Evolutionary conservation across 2,797 vertebrate species (phyloP).

Genomic region (Manis crassicaudata): DNA sequence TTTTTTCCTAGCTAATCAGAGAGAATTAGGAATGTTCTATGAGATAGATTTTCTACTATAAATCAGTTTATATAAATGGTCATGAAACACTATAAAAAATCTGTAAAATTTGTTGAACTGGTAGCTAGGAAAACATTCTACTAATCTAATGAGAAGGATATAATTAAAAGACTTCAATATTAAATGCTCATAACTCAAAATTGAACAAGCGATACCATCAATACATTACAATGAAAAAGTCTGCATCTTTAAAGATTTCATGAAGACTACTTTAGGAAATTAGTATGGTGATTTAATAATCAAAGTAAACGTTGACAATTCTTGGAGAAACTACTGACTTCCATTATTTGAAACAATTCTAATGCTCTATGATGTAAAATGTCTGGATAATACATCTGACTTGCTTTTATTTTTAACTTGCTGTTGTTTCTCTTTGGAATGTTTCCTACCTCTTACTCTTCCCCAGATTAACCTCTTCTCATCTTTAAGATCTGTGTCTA

Average conservation of each 20-base stretch:
- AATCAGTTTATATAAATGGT: constrained; percentile 25
- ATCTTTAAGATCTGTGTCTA: neutral
- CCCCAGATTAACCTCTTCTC: neutral
- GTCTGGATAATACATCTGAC: constrained; percentile 5
- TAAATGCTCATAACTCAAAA: constrained; percentile 1
- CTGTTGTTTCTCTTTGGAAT: neutral
- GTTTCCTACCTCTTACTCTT: neutral
- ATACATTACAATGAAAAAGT: neutral
- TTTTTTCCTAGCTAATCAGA: neutral
- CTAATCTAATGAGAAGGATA: neutral
- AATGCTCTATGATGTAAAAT: neutral
- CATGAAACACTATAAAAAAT: neutral
- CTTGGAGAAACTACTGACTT: constrained; percentile 27
- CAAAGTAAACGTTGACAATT: neutral
- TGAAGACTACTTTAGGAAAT: constrained; percentile 16
- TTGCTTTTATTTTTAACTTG: neutral
- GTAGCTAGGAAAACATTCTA: neutral
- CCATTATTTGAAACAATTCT: neutral
- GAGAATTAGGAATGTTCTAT: constrained; percentile 20
- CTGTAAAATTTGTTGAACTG: neutral
- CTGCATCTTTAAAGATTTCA: constrained; percentile 6
- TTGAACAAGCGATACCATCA: neutral
- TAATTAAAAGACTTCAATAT: constrained; percentile 13
- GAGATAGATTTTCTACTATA: neutral
- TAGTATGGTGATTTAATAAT: neutral